Percentiles rank a stretch among this genome's conserved stretches.
These are phyloP conservation scores for Mus musculus DNA, from an alignment of 2,113 vertebrate genomes.

Conservation along the genomic window DNA sequence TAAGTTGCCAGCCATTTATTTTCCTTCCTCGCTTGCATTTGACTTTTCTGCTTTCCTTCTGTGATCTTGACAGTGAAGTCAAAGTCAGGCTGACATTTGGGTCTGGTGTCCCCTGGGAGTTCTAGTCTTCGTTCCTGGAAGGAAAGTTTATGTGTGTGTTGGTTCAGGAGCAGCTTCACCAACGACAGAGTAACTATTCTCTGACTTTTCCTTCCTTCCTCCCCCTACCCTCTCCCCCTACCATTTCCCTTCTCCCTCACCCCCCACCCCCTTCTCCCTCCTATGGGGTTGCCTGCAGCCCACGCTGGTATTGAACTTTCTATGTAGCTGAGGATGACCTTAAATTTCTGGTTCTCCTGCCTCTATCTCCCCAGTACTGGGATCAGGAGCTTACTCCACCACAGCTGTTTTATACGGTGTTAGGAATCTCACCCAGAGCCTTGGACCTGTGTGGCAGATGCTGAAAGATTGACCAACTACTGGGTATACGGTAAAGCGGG, in stretches of 20 bases:
- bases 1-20: neutral
- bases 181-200: neutral
- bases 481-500: neutral
- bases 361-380: no score
- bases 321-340: neutral
- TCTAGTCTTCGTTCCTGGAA: conserved; percentile 52
- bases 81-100: conserved; percentile 76
- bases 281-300: neutral
- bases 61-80: conserved; percentile 69
- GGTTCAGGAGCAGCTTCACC: neutral
- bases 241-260: no score
- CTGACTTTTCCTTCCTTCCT: neutral
- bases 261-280: no score
- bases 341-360: neutral
- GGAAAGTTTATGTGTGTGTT: conserved; percentile 8
- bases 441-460: neutral
- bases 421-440: neutral
- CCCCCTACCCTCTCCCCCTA: no score
- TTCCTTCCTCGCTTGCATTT: neutral
- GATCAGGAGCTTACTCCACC: neutral
- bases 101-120: conserved; percentile 50
- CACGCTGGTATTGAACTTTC: neutral
- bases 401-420: neutral
- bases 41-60: conserved; percentile 24
- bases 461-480: no score